These are phyloP conservation scores for Odontocerum albicorne DNA, from an alignment of 2,888 invertebrate genomes.

Conservation along the genomic window DNA sequence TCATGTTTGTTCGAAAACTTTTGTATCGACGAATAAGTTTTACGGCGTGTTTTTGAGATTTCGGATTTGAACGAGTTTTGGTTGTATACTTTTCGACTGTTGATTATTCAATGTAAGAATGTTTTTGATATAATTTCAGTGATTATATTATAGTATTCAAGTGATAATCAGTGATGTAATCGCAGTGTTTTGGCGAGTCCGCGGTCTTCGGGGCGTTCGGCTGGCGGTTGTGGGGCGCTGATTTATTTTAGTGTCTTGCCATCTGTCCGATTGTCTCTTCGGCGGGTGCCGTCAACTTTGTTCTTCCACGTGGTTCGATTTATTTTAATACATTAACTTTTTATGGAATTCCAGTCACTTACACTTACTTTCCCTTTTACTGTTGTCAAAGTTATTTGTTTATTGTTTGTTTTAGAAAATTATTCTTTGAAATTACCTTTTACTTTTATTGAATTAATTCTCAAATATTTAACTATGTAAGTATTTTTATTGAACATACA, in stretches of 20 bases:
- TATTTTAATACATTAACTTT: background rate
- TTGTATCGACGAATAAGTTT: background rate
- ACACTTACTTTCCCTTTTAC: too few relatives aligned
- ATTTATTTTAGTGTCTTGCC: constrained; percentile 29
- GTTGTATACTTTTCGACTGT: constrained; percentile 8
- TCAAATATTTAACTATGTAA: too few relatives aligned
- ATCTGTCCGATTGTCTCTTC: constrained; percentile 3
- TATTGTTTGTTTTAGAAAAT: background rate
- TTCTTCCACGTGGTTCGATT: constrained; percentile 22
- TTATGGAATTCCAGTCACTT: background rate
- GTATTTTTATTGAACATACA: too few relatives aligned
- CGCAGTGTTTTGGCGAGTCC: constrained; percentile 26
- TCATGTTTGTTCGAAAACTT: too few relatives aligned
- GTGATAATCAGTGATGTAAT: constrained; percentile 32
- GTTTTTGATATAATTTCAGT: constrained; percentile 12
- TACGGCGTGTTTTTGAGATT: background rate
- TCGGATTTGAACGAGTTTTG: constrained; percentile 5
- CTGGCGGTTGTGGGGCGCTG: constrained; percentile 13
- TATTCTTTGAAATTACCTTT: too few relatives aligned
- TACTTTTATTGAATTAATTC: too few relatives aligned
- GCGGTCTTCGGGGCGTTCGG: constrained; percentile 12
- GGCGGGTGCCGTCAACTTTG: constrained; percentile 9
- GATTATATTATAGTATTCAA: constrained; percentile 7
- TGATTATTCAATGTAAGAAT: constrained; percentile 13
- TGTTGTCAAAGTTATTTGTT: too few relatives aligned